Conservation (phyloP, 2,113 vertebrate genomes). For the Sminthopsis crassicaudata region DNA sequence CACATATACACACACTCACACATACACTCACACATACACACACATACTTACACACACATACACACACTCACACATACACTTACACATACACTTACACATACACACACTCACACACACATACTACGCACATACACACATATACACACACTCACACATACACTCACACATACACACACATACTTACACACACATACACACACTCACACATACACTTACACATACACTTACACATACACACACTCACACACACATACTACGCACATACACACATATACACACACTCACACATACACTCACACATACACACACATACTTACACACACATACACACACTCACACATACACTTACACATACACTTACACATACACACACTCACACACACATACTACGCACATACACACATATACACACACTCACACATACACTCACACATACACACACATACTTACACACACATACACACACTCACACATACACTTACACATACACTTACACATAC, state of each 20-base stretch:
- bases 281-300: constrained; percentile 37
- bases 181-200: no score
- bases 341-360: background rate
- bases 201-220: constrained; percentile 32
- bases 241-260: background rate
- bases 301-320: background rate
- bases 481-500: constrained; percentile 35
- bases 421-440: background rate
- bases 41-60: background rate
- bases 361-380: constrained; percentile 38
- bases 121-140: constrained; percentile 16
- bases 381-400: constrained; percentile 32
- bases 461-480: constrained; percentile 17
- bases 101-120: constrained; percentile 43
- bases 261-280: background rate
- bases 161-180: background rate
- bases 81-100: no score
- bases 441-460: no score
- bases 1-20: constrained; percentile 14
- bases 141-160: background rate
- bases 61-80: background rate
- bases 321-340: background rate
- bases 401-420: background rate
- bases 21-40: constrained; percentile 18
- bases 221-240: constrained; percentile 10